phyloP scores from a whole-genome alignment of 2,113 vertebrate species.

The Petrocephalus zakoni region DNA sequence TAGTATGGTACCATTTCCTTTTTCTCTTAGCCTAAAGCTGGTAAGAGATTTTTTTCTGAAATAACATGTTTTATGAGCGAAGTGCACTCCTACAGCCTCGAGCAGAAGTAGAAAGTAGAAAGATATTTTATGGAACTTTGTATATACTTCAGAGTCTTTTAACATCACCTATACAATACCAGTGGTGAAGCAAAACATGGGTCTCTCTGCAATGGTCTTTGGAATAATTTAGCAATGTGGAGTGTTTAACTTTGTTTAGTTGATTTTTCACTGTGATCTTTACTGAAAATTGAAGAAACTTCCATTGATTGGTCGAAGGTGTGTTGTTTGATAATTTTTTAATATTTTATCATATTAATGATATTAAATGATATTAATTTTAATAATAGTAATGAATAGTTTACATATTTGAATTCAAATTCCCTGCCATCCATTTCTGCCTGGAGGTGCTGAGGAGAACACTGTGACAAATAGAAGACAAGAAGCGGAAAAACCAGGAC shows the following conservation, averaged over 20 bases:
- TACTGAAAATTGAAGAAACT: background rate
- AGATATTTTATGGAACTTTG: constrained; percentile 59
- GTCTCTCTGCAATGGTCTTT: constrained; percentile 35
- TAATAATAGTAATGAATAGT: no score
- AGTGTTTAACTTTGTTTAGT: background rate
- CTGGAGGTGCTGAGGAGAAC: background rate
- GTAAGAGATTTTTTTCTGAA: background rate
- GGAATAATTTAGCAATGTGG: constrained; percentile 12
- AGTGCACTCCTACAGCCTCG: background rate
- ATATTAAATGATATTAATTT: no score
- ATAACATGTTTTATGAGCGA: background rate
- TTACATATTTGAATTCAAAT: background rate
- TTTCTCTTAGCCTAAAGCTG: background rate
- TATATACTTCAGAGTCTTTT: constrained; percentile 62
- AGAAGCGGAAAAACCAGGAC: background rate
- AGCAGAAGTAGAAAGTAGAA: background rate
- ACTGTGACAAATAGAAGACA: background rate
- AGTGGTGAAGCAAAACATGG: constrained; percentile 38
- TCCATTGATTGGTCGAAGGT: background rate
- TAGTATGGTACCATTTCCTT: background rate
- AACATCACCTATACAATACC: constrained; percentile 53
- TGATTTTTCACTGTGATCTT: background rate
- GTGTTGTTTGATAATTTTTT: constrained; percentile 3
- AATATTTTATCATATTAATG: no score
- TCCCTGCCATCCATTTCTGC: background rate